These are phyloP conservation scores for Enteromius fasciolatus DNA, from an alignment of 2,797 vertebrate genomes.

Conservation along the genomic window DNA sequence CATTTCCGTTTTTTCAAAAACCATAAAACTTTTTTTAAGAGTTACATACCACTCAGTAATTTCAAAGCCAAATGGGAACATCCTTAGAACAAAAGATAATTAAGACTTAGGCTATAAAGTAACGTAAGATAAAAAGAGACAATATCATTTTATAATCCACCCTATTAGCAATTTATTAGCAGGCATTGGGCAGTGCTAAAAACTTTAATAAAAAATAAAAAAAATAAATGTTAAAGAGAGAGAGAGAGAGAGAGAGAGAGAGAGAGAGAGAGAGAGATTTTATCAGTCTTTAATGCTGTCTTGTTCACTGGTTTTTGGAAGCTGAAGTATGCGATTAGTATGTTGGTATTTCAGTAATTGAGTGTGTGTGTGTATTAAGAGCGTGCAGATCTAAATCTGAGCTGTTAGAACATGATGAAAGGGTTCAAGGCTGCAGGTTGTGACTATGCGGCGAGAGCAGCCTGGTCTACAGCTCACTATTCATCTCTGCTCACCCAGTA, in stretches of 20 bases:
- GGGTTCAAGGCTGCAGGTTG: constrained; percentile 33
- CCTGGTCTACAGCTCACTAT: constrained; percentile 37
- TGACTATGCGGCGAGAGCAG: constrained; percentile 13
- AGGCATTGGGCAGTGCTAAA: neutral
- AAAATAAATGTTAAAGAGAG: too few species aligned
- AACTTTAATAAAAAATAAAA: neutral
- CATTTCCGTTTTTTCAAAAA: too few species aligned
- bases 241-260: neutral
- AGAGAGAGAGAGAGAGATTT: neutral
- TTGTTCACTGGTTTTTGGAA: neutral
- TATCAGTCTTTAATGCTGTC: neutral
- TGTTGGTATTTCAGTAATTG: constrained; percentile 2
- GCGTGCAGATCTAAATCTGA: neutral
- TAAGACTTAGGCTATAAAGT: neutral
- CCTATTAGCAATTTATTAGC: neutral
- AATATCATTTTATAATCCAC: neutral
- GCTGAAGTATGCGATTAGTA: neutral
- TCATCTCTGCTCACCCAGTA: constrained; percentile 50
- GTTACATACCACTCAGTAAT: neutral
- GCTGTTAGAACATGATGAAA: constrained; percentile 39
- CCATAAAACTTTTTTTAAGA: too few species aligned
- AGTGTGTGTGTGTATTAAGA: neutral
- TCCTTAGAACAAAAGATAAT: neutral
- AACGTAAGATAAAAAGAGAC: neutral
- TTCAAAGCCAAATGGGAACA: neutral